Conservation (phyloP, 2,113 vertebrate genomes). For the Trichechus manatus region DNA sequence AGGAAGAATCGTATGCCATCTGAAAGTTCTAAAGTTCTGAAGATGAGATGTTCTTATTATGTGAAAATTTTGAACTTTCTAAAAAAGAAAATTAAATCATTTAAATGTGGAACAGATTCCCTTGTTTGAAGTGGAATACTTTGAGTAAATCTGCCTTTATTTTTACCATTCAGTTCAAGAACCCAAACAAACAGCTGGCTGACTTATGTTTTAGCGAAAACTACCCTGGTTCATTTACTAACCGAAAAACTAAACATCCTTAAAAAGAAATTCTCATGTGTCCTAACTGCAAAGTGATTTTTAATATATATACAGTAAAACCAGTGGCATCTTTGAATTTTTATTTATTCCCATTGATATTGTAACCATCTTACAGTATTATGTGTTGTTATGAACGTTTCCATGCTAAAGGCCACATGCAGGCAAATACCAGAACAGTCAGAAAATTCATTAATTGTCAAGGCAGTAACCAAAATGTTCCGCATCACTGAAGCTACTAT, state of each 20-base stretch:
- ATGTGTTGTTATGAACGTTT: not conserved
- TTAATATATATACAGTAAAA: slow-evolving; percentile 66
- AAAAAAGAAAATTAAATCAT: slow-evolving; percentile 53
- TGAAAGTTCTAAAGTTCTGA: slow-evolving; percentile 58
- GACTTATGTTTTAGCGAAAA: slow-evolving; percentile 78
- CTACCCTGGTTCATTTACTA: slow-evolving; percentile 45
- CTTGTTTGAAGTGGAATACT: slow-evolving; percentile 61
- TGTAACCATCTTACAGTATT: not conserved
- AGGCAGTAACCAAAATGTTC: slow-evolving; percentile 51
- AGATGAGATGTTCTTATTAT: slow-evolving; percentile 42
- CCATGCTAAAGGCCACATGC: slow-evolving; percentile 34
- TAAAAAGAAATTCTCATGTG: slow-evolving; percentile 67
- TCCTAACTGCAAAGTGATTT: slow-evolving; percentile 66
- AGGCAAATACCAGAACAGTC: slow-evolving; percentile 66
- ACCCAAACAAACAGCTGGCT: slow-evolving; percentile 80
- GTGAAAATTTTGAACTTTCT: slow-evolving; percentile 54
- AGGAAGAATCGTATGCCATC: slow-evolving; percentile 33
- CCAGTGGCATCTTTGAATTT: not conserved
- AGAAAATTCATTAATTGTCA: slow-evolving; percentile 68
- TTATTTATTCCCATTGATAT: not conserved
- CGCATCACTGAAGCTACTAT: slow-evolving; percentile 11
- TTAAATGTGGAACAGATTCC: slow-evolving; percentile 71
- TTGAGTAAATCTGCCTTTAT: slow-evolving; percentile 44
- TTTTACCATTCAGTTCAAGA: slow-evolving; percentile 69
- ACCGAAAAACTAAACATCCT: slow-evolving; percentile 74